These are phyloP conservation scores for Caenorhabditis sulstoni DNA, from an alignment of 2,888 invertebrate genomes.

Conservation along the genomic window DNA sequence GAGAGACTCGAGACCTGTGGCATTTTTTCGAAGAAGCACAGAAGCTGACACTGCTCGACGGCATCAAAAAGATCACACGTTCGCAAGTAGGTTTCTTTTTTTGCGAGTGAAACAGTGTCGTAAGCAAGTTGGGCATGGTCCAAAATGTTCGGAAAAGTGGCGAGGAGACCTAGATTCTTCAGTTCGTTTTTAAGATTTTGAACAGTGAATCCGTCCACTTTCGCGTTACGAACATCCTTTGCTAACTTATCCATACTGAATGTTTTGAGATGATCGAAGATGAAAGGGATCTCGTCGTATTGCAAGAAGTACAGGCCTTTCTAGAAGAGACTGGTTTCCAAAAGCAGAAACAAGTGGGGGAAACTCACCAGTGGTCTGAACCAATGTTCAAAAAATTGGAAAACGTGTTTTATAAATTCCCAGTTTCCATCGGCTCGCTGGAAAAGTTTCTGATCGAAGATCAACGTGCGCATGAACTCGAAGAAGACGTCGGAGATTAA, in stretches of 20 bases:
- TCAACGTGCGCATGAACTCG: background rate
- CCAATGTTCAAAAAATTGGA: background rate
- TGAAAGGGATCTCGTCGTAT: background rate
- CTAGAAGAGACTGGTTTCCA: background rate
- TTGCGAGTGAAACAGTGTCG: background rate
- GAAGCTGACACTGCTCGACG: constrained; percentile 21
- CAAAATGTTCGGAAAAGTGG: background rate
- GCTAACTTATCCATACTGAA: background rate
- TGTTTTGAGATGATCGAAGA: background rate
- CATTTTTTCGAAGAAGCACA: constrained; percentile 3
- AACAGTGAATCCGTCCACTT: background rate
- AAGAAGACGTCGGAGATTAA: constrained; percentile 13
- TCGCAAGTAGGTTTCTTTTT: background rate
- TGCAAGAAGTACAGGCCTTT: background rate
- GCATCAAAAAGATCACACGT: constrained; percentile 27
- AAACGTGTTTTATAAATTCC: background rate
- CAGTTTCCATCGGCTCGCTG: background rate
- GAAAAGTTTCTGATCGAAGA: constrained; percentile 5
- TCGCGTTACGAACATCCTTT: constrained; percentile 2
- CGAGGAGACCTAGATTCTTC: background rate
- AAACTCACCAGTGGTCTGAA: background rate
- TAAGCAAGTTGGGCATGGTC: background rate
- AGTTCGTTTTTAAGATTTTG: constrained; percentile 5
- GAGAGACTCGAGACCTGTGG: too few relatives aligned
- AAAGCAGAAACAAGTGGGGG: too few relatives aligned